A percentile compares a stretch with the other conserved stretches of the same genome.
These are phyloP conservation scores for Heliopora coerulea DNA, from an alignment of 92 coral and sea anemone genomes.

Conservation along the genomic window DNA sequence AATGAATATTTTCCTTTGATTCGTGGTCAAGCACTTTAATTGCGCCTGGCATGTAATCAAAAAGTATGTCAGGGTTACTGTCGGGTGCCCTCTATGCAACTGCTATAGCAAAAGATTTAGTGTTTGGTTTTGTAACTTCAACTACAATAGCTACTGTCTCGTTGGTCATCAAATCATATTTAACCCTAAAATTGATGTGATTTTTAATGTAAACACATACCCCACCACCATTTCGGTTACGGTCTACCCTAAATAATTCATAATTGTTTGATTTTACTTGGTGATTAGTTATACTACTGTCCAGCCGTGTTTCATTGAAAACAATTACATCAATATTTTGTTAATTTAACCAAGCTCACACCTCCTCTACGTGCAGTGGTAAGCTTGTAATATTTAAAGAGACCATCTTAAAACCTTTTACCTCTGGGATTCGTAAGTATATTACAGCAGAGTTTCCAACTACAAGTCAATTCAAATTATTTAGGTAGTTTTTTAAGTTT, in stretches of 20 bases:
- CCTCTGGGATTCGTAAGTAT: no score
- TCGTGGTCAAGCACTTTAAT: no score
- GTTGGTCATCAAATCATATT: neutral
- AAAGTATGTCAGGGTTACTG: no score
- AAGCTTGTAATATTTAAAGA: no score
- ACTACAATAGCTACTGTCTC: slow-evolving; percentile 2
- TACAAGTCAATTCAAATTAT: no score
- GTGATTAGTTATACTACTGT: neutral
- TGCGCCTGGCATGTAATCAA: no score
- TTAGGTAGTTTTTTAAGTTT: no score
- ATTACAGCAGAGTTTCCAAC: no score
- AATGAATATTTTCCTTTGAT: no score
- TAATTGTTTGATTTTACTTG: neutral
- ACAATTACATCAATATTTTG: neutral
- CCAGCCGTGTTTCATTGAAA: neutral
- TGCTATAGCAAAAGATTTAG: neutral
- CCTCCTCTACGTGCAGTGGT: no score
- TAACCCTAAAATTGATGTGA: neutral
- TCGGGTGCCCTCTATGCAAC: neutral
- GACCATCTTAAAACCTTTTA: no score
- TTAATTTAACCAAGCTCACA: no score
- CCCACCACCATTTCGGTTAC: slow-evolving; percentile 11
- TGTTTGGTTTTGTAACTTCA: slow-evolving; percentile 11
- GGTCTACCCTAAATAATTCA: neutral
- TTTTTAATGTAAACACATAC: slow-evolving; percentile 2